A percentile compares a stretch with the other conserved stretches of the same genome.
Evolutionary conservation across 2,888 invertebrate species (phyloP).

Genomic region (Phalera bucephala): DNA sequence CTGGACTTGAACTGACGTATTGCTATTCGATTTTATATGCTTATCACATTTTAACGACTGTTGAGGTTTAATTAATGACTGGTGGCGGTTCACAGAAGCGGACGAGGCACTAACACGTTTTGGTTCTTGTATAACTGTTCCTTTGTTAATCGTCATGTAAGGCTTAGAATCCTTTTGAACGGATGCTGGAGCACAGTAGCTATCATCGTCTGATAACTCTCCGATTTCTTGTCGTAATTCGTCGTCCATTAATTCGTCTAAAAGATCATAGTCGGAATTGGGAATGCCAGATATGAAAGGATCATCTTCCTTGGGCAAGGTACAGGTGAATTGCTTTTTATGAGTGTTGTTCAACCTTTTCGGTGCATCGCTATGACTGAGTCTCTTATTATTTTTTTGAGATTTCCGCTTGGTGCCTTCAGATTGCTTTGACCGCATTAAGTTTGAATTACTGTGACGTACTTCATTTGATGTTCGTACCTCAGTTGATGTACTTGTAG

Average conservation of each 20-base stretch:
- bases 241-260: slow-evolving; percentile 74
- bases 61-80: slow-evolving; percentile 8
- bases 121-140: slow-evolving; percentile 10
- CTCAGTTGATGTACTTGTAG: background rate
- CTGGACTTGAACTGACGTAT: slow-evolving; percentile 3
- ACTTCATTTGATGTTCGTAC: slow-evolving; percentile 4
- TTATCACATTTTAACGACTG: slow-evolving; percentile 7
- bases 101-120: slow-evolving; percentile 9
- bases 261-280: slow-evolving; percentile 67
- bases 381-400: background rate
- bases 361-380: background rate
- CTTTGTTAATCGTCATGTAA: slow-evolving; percentile 10
- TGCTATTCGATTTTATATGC: slow-evolving; percentile 1
- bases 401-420: slow-evolving; percentile 9
- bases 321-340: slow-evolving; percentile 32
- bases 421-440: background rate
- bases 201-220: slow-evolving; percentile 66
- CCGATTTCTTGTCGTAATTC: slow-evolving; percentile 71
- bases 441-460: slow-evolving; percentile 4
- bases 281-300: slow-evolving; percentile 62
- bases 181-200: slow-evolving; percentile 29
- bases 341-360: slow-evolving; percentile 15
- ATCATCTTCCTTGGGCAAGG: slow-evolving; percentile 40
- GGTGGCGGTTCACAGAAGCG: background rate
- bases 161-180: slow-evolving; percentile 29